Evolutionary conservation across 2,797 vertebrate genomes (phyloP).

Genomic region (Neosilurus mollespiculum): DNA sequence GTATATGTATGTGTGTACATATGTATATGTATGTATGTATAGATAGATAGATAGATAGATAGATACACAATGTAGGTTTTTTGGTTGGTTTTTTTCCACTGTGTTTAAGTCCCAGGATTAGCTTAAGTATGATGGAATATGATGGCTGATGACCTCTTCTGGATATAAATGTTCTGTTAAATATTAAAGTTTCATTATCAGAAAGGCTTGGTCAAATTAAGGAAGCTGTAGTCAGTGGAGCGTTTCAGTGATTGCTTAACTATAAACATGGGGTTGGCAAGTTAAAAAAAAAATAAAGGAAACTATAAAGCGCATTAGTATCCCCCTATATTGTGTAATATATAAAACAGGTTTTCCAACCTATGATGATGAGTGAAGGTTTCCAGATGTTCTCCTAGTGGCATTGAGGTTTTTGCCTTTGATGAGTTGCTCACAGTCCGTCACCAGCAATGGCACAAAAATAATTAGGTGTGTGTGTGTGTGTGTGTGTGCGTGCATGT

Average conservation of each 20-base stretch:
- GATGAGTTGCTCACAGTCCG: conserved; percentile 47
- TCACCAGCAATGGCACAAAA: conserved; percentile 51
- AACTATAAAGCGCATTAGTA: conserved; percentile 46
- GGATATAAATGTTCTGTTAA: conserved; percentile 33
- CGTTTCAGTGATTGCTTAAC: conserved; percentile 40
- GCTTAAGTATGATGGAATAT: conserved; percentile 32
- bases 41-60: no score
- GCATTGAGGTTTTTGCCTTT: conserved; percentile 48
- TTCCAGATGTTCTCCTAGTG: conserved; percentile 57
- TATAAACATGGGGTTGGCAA: conserved; percentile 40
- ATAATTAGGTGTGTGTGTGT: conserved; percentile 46
- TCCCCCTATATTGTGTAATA: conserved; percentile 50
- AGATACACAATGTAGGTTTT: background rate
- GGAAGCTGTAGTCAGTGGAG: conserved; percentile 32
- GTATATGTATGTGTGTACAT: no score
- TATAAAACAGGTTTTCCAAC: conserved; percentile 57
- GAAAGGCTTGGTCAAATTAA: conserved; percentile 36
- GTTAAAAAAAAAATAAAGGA: conserved; percentile 42
- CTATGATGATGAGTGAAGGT: conserved; percentile 56
- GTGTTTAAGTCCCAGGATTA: background rate
- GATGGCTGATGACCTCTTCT: conserved; percentile 23
- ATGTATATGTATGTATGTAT: no score
- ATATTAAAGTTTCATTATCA: conserved; percentile 38
- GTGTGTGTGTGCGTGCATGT: conserved; percentile 25
- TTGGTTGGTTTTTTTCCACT: background rate